Conservation (phyloP, 1,140 invertebrate species). For the Pentalonia nigronervosa region DNA sequence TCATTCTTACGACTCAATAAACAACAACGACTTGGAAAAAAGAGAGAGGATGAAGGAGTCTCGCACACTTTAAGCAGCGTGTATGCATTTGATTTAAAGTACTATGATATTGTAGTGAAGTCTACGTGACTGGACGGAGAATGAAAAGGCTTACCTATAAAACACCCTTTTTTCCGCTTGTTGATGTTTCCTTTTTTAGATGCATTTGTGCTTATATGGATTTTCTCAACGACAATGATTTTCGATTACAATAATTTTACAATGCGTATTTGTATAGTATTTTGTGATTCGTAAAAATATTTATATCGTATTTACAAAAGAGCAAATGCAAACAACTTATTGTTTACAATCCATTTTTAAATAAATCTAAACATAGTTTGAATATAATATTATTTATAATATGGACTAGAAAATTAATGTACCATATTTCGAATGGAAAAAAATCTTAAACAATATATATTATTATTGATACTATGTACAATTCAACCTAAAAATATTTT, state of each 20-base stretch:
- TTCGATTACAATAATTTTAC: neutral
- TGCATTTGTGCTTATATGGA: neutral
- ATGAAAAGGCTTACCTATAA: neutral
- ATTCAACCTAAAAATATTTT: neutral
- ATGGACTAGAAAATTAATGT: neutral
- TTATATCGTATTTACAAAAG: neutral
- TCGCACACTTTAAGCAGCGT: neutral
- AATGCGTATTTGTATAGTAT: neutral
- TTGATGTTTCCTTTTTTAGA: neutral
- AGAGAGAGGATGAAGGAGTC: neutral
- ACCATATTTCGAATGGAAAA: neutral
- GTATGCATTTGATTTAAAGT: slow-evolving; percentile 18
- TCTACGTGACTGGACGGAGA: neutral
- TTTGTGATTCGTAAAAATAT: neutral
- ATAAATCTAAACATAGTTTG: neutral
- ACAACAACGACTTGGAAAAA: neutral
- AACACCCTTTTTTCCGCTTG: neutral
- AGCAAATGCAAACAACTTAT: neutral
- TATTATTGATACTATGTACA: neutral
- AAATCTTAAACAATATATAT: neutral
- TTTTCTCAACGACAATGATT: neutral
- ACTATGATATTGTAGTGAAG: neutral
- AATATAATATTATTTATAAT: neutral
- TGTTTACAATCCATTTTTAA: neutral
- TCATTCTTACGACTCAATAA: neutral